A percentile compares a stretch with the other conserved stretches of the same genome.
These are phyloP conservation scores for Trichechus manatus DNA, from an alignment of 2,113 vertebrate genomes.

Conservation along the genomic window DNA sequence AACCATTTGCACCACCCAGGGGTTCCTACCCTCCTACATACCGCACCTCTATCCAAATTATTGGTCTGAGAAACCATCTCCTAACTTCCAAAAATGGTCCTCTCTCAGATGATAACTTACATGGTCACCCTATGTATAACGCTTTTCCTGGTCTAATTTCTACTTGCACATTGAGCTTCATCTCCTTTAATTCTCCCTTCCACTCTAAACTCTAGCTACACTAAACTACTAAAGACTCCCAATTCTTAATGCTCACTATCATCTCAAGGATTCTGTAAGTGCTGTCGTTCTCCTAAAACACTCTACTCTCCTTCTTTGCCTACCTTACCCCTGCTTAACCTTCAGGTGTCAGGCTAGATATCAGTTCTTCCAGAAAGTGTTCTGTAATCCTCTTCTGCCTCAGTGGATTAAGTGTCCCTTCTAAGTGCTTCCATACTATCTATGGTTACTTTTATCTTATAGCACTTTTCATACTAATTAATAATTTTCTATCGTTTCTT, in stretches of 20 bases:
- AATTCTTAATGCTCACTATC: background rate
- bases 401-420: background rate
- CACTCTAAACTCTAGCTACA: background rate
- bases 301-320: background rate
- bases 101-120: background rate
- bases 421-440: background rate
- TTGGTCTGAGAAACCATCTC: background rate
- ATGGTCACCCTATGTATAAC: background rate
- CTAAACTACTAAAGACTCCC: background rate
- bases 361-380: no score
- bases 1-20: no score
- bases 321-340: background rate
- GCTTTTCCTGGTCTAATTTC: background rate
- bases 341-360: background rate
- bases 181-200: background rate
- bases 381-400: background rate
- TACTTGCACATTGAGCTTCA: background rate
- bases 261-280: background rate
- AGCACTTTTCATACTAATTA: background rate
- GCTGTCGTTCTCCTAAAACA: background rate
- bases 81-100: background rate
- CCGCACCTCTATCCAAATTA: background rate
- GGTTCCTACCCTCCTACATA: no score
- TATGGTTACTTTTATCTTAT: background rate
- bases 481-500: background rate